Conservation (phyloP, 2,113 vertebrate species). For the Coregonus clupeaformis region DNA sequence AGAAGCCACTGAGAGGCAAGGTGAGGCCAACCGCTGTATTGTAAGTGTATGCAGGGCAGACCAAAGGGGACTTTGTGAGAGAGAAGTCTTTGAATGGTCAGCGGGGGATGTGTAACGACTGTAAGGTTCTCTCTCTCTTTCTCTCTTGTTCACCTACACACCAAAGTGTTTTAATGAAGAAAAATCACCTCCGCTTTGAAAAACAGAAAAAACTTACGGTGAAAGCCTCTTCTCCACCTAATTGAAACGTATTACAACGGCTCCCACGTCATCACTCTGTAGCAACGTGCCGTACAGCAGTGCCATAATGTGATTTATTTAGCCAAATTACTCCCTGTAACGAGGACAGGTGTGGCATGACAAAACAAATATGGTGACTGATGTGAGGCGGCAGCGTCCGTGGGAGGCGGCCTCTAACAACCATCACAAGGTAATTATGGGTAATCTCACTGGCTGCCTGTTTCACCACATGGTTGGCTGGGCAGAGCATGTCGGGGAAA, state of each 20-base stretch:
- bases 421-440: conserved; percentile 78
- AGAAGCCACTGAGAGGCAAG: background rate
- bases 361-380: conserved; percentile 78
- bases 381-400: conserved; percentile 61
- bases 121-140: background rate
- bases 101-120: background rate
- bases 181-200: conserved; percentile 54
- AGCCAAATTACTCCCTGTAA: conserved; percentile 75
- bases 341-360: conserved; percentile 80
- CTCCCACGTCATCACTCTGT: conserved; percentile 31
- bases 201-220: background rate
- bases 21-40: background rate
- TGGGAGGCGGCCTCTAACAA: conserved; percentile 52
- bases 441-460: conserved; percentile 68
- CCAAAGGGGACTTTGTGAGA: too few species aligned
- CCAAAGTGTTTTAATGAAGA: conserved; percentile 61
- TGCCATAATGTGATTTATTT: conserved; percentile 73
- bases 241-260: conserved; percentile 72
- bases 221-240: conserved; percentile 36
- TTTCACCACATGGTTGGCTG: conserved; percentile 44
- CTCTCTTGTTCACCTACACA: background rate
- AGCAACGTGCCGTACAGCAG: conserved; percentile 27
- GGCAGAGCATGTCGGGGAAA: conserved; percentile 37
- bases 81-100: background rate
- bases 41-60: background rate